Base-by-base conservation (phyloP, 37 sponge, comb jelly and placozoan genomes). In the Theonella swinhoei region DNA sequence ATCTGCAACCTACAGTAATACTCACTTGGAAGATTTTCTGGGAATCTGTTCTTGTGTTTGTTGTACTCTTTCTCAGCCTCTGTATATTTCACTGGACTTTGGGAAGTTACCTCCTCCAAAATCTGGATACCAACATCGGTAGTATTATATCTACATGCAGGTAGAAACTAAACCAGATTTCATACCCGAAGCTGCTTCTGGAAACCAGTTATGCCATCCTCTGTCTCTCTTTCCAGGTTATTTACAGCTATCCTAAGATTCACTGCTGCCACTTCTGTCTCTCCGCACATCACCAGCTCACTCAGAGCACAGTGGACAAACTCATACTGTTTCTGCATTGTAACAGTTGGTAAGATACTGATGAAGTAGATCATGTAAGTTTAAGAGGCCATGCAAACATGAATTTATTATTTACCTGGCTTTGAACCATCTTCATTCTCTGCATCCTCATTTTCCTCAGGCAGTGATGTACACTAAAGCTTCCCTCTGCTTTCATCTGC, bases 341-440 rank as follows among this genome's bases (percentile, higher is more conserved):
- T 14, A 47, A 47, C 11, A 47, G 54, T 47, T 47, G 7, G 54
- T 47, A 17, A 47, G 54, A 47, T 17, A 14, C 14, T 47, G 14
- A 47, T 47, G 54, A 47, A 47, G 14, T 7, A 14, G 54, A 17
- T 14, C 54, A 47, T 14, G 11, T 14, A 7, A 47, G n/a, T n/a
- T n/a, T n/a, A n/a, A n/a, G n/a, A n/a, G n/a, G n/a, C n/a, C n/a
- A n/a, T n/a, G n/a, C n/a, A n/a, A n/a, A n/a, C n/a, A n/a, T n/a
- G n/a, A n/a, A n/a, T n/a, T n/a, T 80, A 47, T 47, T 14, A 17
- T 14, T 47, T 14, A 47, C 54, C 54, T 47, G 54, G 54, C 54
- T 47, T 14, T 87, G 88, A 14, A 87, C 88, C 88, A 87, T 87
- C 28, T 85, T 29, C 41, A 75, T 36, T 65, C 88, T 61, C 47